Base-by-base conservation (phyloP, 2,797 vertebrate species). In the Petrocephalus sullivani region DNA sequence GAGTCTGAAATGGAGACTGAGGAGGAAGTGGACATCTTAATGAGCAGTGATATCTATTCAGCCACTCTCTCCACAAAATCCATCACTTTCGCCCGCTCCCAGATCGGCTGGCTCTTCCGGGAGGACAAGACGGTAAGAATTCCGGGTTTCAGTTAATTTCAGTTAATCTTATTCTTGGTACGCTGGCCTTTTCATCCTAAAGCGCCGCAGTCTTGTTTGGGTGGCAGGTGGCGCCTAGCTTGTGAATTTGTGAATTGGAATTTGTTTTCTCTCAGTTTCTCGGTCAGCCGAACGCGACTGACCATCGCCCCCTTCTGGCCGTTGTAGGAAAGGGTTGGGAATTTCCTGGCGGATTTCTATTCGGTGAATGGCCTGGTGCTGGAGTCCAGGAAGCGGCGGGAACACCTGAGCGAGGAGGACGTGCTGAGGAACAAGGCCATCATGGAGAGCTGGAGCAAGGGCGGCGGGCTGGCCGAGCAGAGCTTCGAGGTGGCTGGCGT, bases 1-100 rank as follows among this genome's bases (percentile, higher is more conserved):
- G 98, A 99, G 93, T 99, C 98, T 0, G 98, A 99, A 93, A 97
- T 98, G 97, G 98, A 99, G 95, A 98, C 98, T 0, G 98, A 99
- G 89, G 98, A 99, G 88, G 98, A 99, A 91, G 98, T 99, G 92
- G 98, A 99, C 91, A 99, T 99, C 92, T 94, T 99, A 94, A 99
- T 99, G 98, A 98, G 98, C 95, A 99, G 98, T 0, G 98, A 99
- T 88, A 97, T 99, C 92, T 98, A 98, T 94, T 99, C 98, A 8
- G 98, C 98, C 89, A 98, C 98, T 0, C 95, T 99, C 92, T 99
- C 98, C 90, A 99, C 98, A 89, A 99, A 99, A 95, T 98, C 97
- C 75, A 99, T 99, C 92, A 96, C 95, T 16, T 99, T 99, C 93
- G 95, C 97, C 0, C 97, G 98, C 90, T 98, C 97, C 92, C 98